phyloP scores from a whole-genome alignment of 2,797 vertebrate genomes.

The Pangasius mekongensis region DNA sequence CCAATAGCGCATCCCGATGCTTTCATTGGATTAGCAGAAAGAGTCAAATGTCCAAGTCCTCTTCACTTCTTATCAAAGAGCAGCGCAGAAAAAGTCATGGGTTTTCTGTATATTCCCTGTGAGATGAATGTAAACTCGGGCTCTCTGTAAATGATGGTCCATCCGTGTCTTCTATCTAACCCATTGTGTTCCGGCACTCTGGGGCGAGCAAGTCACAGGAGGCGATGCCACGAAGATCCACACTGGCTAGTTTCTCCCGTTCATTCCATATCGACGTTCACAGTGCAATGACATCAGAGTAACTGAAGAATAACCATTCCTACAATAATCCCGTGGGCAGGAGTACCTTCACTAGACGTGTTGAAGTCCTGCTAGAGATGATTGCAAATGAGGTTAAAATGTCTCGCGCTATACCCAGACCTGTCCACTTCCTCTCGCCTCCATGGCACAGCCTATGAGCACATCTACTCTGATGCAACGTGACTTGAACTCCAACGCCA shows the following conservation, averaged over 20 bases:
- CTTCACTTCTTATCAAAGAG: not conserved
- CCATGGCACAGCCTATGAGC: slow-evolving; percentile 24
- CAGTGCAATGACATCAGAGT: slow-evolving; percentile 50
- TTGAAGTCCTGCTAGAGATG: slow-evolving; percentile 15
- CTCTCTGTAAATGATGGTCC: slow-evolving; percentile 47
- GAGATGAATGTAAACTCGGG: slow-evolving; percentile 26
- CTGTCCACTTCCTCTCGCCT: slow-evolving; percentile 55
- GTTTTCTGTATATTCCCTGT: slow-evolving; percentile 43
- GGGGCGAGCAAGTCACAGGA: slow-evolving; percentile 39
- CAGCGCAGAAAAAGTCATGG: slow-evolving; percentile 1
- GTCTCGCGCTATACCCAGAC: slow-evolving; percentile 30
- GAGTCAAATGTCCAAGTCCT: slow-evolving; percentile 9
- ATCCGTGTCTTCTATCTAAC: slow-evolving; percentile 37
- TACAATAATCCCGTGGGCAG: slow-evolving; percentile 11
- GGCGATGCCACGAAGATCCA: slow-evolving; percentile 59
- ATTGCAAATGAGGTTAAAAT: slow-evolving; percentile 24
- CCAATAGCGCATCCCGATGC: not conserved
- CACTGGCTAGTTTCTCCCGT: slow-evolving; percentile 47
- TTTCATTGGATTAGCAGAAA: not conserved
- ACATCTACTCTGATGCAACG: slow-evolving; percentile 44
- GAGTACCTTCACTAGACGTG: not conserved
- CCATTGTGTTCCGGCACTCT: slow-evolving; percentile 59
- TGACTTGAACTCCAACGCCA: slow-evolving; percentile 31
- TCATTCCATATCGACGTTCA: slow-evolving; percentile 42
- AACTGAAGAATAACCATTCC: not conserved